Base-by-base conservation (phyloP, 1,140 invertebrate species). In the Macrotrachela quadricornifera region DNA sequence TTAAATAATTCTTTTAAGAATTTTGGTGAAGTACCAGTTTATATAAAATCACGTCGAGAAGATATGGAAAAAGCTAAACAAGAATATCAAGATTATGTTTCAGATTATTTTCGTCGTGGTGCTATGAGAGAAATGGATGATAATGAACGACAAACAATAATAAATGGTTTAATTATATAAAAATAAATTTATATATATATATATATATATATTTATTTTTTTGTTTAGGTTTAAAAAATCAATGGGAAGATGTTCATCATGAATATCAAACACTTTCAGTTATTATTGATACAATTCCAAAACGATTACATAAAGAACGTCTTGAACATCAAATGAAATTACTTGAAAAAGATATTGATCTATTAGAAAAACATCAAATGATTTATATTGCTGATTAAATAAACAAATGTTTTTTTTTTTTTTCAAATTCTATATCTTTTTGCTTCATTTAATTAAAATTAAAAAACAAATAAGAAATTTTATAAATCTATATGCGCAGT, bases 271-370 rank as follows among this genome's bases (percentile, higher is more conserved):
- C 76, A 41, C 64, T 87, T 38, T 82, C 84, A 0, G 78, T 88
- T 61, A 68, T 83, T 3, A 82, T 79, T 1, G 83, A 86, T 61
- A 86, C 81, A 9, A 73, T 78, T 13, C 78, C 80, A 1, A 85
- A 85, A 67, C 79, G 80, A 42, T 74, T 78, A 49, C 73, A 76
- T 52, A 87, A 87, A 72, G 73, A 76, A 30, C 77, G 78, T 59
- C 72, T 88, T 61, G 85, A 90, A 67, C 71, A 76, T n/a, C 76
- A 80, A 57, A 70, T 90, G 58, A 76, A 76, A 21, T 77, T 81
- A 60, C 63, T 88, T 14, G 84, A 90, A 68, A 82, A 82, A 67
- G 82, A 87, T 62, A 86, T 88, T 60, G 76, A 80, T 56, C 59
- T 81, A 18, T 69, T 88, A 10, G 82, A 87, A 67, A 76, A 76